These are phyloP conservation scores for Ibidorhyncha struthersii DNA, from an alignment of 2,113 vertebrate genomes.

Conservation along the genomic window DNA sequence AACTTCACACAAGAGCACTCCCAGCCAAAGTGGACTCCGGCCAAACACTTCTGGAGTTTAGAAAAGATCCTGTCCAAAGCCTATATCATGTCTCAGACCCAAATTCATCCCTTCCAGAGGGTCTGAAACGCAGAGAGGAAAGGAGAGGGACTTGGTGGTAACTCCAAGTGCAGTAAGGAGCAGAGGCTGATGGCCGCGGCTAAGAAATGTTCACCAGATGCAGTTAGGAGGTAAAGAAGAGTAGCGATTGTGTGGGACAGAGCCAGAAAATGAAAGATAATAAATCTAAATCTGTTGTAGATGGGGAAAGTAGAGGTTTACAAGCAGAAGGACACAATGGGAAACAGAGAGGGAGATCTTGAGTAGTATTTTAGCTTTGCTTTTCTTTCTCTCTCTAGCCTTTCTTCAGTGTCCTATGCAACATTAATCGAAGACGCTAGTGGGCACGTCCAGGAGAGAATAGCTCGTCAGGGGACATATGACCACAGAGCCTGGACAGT, in stretches of 20 bases:
- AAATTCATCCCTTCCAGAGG: background rate
- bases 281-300: background rate
- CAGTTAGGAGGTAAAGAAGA: background rate
- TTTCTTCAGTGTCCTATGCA: background rate
- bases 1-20: background rate
- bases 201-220: background rate
- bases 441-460: background rate
- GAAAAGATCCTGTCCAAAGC: background rate
- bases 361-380: background rate
- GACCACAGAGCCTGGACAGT: conserved; percentile 21
- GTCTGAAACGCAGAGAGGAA: background rate
- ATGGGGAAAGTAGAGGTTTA: background rate
- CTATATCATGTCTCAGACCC: accelerated
- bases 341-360: background rate
- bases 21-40: background rate
- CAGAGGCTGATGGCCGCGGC: background rate
- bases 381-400: background rate
- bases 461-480: conserved; percentile 28
- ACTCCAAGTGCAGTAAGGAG: background rate
- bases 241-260: background rate
- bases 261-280: background rate
- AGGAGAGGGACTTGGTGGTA: background rate
- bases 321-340: background rate
- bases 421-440: background rate
- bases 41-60: background rate